These are phyloP conservation scores for Heliconius hermathena DNA, from an alignment of 1,140 invertebrate species.

Conservation along the genomic window DNA sequence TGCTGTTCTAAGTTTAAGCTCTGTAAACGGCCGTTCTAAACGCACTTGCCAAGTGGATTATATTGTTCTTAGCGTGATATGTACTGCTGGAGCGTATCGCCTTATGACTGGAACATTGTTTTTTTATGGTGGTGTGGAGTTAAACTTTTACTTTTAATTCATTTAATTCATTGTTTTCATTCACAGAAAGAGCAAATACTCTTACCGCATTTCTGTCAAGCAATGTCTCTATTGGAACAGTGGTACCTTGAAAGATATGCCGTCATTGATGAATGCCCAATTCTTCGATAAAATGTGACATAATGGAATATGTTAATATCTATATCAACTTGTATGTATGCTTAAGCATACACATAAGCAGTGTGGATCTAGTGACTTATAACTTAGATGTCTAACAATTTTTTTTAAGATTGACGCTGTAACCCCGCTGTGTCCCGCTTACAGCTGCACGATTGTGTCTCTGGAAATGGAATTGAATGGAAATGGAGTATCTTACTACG, in stretches of 20 bases:
- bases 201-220: no score
- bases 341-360: no score
- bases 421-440: no score
- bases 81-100: background rate
- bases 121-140: background rate
- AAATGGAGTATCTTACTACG: no score
- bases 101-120: background rate
- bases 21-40: conserved; percentile 11
- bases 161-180: conserved; percentile 9
- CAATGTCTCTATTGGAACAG: background rate
- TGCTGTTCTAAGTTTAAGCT: conserved; percentile 25
- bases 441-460: no score
- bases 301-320: no score
- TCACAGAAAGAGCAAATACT: background rate
- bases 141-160: conserved; percentile 9
- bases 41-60: conserved; percentile 13
- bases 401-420: no score
- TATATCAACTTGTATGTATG: no score
- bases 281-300: background rate
- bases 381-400: no score
- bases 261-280: background rate
- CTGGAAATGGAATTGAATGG: no score
- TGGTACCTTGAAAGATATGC: background rate
- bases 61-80: conserved; percentile 2
- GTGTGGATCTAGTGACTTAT: no score